Percentiles rank a stretch among this genome's conserved stretches.
These are phyloP conservation scores for Augochlorella aurata DNA, from an alignment of 2,888 invertebrate species.

Conservation along the genomic window DNA sequence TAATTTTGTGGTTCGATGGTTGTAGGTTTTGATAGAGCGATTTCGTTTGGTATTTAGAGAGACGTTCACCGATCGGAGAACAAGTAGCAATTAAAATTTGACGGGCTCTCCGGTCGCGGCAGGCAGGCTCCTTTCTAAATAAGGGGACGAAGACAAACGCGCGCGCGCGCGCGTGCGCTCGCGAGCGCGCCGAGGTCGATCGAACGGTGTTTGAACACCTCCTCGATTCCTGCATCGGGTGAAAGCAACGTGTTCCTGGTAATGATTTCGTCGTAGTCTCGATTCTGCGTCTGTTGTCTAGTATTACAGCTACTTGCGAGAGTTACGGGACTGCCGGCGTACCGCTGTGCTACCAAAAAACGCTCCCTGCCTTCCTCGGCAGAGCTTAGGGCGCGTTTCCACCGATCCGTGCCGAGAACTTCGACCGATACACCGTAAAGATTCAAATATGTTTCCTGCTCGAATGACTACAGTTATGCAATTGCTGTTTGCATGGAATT, in stretches of 20 bases:
- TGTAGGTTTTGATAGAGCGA: not conserved
- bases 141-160: conserved; percentile 21
- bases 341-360: conserved; percentile 70
- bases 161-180: conserved; percentile 9
- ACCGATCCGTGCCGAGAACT: not conserved
- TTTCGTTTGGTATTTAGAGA: not conserved
- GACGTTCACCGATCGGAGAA: not conserved
- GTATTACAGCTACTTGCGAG: conserved; percentile 60
- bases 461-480: not conserved
- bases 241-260: conserved; percentile 65
- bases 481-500: too few relatives aligned
- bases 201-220: conserved; percentile 65
- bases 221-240: conserved; percentile 67
- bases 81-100: conserved; percentile 16
- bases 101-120: not conserved
- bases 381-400: conserved; percentile 27
- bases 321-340: conserved; percentile 75
- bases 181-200: conserved; percentile 48
- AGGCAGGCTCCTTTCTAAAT: not conserved
- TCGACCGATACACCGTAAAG: not conserved
- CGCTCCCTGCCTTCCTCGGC: conserved; percentile 40
- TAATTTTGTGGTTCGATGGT: too few relatives aligned
- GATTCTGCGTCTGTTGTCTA: conserved; percentile 51
- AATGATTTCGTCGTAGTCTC: conserved; percentile 58
- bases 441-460: not conserved